These are phyloP conservation scores for Labrus mixtus DNA, from an alignment of 2,113 vertebrate species.

Conservation along the genomic window DNA sequence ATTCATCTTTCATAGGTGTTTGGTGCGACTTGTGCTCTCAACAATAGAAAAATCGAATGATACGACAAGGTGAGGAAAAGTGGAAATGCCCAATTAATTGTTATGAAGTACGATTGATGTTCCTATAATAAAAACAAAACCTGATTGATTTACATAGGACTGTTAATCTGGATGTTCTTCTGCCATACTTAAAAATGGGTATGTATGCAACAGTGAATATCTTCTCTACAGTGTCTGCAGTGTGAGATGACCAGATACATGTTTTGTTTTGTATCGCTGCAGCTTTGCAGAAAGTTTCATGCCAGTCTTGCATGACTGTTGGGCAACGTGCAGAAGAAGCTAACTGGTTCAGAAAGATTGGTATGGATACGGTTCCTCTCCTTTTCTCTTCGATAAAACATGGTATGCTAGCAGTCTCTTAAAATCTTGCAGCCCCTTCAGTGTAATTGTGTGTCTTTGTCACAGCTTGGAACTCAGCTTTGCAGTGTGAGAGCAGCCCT, in stretches of 20 bases:
- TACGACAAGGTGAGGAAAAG: conserved; percentile 80
- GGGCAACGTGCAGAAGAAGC: conserved; percentile 83
- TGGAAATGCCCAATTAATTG: not conserved
- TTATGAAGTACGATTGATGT: not conserved
- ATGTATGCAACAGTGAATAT: conserved; percentile 47
- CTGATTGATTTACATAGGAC: conserved; percentile 67
- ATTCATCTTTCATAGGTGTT: conserved; percentile 85
- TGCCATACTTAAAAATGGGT: conserved; percentile 88
- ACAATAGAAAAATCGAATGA: conserved; percentile 73
- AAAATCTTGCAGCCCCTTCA: conserved; percentile 26
- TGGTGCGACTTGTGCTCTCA: conserved; percentile 86
- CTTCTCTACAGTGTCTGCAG: conserved; percentile 1
- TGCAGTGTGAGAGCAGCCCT: conserved; percentile 84
- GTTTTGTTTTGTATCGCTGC: conserved; percentile 48
- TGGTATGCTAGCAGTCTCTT: conserved; percentile 4
- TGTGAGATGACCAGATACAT: not conserved
- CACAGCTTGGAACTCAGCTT: conserved; percentile 92
- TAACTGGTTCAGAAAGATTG: conserved; percentile 94
- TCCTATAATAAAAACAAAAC: not conserved
- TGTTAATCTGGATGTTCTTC: conserved; percentile 79
- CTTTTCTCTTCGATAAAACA: conserved; percentile 15
- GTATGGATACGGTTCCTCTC: conserved; percentile 75
- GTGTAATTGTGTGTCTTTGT: conserved; percentile 21
- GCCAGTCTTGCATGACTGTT: conserved; percentile 50
- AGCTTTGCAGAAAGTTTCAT: conserved; percentile 81